Evolutionary conservation across 2,888 invertebrate species (phyloP), one percentile per base, ranked within the genome.

Genomic region (Halocaridina rubra): DNA sequence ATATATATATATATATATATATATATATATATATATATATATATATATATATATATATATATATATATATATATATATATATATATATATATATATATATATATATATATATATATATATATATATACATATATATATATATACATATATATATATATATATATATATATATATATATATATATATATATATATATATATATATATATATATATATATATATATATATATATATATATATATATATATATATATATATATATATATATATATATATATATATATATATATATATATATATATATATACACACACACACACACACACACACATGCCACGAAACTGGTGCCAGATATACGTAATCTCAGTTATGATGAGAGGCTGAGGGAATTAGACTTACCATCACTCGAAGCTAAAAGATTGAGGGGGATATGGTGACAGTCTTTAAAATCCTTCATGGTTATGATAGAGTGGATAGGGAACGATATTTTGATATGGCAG

Each of bases 1-100:
- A 16, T 46, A 2, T 46, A 2, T 46, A 46, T 3, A 69, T 69
- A 3, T 69, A 3, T 69, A 2, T 4, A 27, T 69, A 3, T 69
- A 3, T 69, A 3, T 69, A 3, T 69, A 3, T 69, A 69, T 69
- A 69, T 69, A 69, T 69, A 33, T 71, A 71, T 71, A 30, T 71
- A 30, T 71, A 30, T 71, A 30, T 71, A 32, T 72, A 19, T 72
- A 32, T 72, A 3, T 72, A 32, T 33, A 32, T 74, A 74, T 74
- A 74, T 74, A 39, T 74, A 33, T 39, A 33, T 39, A 39, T 22
- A 71, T 22, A 72, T 33, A 74, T 74, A 72, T 71, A 33, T 71
- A 3, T 71, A 71, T 71, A 71, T 71, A 71, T 71, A 71, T 71
- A 71, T 71, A 24, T 39, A 46, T 74, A 22, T 39, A 46, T 74